Evolutionary conservation across 2,113 vertebrate genomes (phyloP).

Genomic region (Amblyopsis rosae): DNA sequence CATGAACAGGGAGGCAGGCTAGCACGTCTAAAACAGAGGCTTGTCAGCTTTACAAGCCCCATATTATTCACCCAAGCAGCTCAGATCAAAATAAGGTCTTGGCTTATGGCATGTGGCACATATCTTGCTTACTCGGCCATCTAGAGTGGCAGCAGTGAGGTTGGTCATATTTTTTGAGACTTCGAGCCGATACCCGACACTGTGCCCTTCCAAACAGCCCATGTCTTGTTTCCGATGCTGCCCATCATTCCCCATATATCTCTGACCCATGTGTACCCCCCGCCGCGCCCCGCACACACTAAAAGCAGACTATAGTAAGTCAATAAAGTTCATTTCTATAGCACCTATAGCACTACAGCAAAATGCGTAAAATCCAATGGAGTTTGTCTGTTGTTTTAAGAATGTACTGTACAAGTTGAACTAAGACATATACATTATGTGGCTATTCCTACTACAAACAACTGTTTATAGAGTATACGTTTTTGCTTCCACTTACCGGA

Average conservation of each 20-base stretch:
- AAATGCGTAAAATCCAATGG: conserved; percentile 10
- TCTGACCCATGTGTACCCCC: neutral
- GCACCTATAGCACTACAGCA: neutral
- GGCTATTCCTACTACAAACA: too few relatives aligned
- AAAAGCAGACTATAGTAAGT: neutral
- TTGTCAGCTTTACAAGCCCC: conserved; percentile 39
- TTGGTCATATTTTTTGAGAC: conserved; percentile 19
- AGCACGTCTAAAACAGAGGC: conserved; percentile 15
- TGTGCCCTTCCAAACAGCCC: conserved; percentile 27
- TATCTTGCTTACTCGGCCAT: conserved; percentile 55
- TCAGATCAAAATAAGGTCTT: conserved; percentile 30
- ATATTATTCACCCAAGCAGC: conserved; percentile 30
- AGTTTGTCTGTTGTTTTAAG: neutral
- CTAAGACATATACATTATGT: too few relatives aligned
- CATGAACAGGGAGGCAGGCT: conserved; percentile 32
- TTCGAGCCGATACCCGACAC: conserved; percentile 1
- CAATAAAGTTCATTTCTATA: neutral
- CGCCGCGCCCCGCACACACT: neutral
- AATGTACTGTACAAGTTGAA: too few relatives aligned
- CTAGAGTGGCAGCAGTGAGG: conserved; percentile 32
- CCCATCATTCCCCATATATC: conserved; percentile 23
- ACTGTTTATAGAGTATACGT: too few relatives aligned
- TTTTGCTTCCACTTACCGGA: too few relatives aligned
- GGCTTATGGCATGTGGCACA: conserved; percentile 43
- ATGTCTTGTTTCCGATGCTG: conserved; percentile 32